A percentile compares a stretch with the other conserved stretches of the same genome.
Conservation (phyloP, 92 coral and sea anemone genomes). For the Heliopora coerulea region DNA sequence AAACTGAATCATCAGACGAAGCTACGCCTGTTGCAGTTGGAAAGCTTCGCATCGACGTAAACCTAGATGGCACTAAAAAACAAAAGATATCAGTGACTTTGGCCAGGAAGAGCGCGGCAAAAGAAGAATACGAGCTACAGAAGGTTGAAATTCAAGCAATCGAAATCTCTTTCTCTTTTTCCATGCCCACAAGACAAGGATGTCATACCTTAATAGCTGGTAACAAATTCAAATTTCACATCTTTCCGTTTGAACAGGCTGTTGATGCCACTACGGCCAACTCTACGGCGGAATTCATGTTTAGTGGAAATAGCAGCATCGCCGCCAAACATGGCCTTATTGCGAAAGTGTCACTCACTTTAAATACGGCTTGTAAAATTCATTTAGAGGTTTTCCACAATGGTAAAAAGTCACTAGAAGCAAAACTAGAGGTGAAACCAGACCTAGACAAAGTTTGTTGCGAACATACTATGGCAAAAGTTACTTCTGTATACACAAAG, state of each 20-base stretch:
- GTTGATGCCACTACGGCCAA: background rate
- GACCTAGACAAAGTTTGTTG: conserved; percentile 3
- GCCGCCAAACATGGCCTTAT: background rate
- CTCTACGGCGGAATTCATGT: background rate
- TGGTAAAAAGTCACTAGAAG: background rate
- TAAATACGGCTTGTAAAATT: background rate
- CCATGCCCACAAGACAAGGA: background rate
- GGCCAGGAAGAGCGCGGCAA: background rate
- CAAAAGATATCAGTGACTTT: background rate
- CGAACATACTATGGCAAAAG: background rate
- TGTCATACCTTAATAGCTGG: background rate
- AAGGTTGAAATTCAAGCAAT: background rate
- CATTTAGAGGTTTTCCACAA: background rate
- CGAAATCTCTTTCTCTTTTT: background rate
- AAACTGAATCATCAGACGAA: background rate
- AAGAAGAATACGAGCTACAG: background rate
- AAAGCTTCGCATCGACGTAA: background rate
- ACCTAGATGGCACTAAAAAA: background rate
- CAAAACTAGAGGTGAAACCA: background rate
- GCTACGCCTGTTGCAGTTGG: background rate
- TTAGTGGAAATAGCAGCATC: background rate
- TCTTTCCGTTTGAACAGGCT: background rate
- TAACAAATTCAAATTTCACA: background rate
- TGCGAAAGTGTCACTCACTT: background rate
- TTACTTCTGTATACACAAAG: background rate